A percentile compares a stretch with the other conserved stretches of the same genome.
phyloP scores from a whole-genome alignment of 2,888 invertebrate genomes.

The Tetranychus truncatus region DNA sequence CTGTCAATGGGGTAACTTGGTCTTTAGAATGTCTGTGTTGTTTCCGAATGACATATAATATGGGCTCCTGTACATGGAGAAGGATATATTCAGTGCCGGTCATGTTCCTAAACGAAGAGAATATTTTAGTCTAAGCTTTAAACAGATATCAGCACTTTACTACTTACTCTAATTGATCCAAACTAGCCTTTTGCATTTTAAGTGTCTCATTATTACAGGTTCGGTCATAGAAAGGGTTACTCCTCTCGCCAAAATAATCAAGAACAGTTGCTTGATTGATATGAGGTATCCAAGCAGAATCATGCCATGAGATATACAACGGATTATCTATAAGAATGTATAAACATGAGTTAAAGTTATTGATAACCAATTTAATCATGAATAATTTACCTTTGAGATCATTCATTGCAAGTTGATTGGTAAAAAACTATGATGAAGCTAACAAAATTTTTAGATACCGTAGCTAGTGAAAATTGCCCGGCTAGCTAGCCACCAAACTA shows the following conservation, averaged over 20 bases:
- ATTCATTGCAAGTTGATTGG: too few species aligned
- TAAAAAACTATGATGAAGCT: too few species aligned
- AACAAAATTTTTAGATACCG: too few species aligned
- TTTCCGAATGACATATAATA: slow-evolving; percentile 87
- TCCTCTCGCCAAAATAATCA: slow-evolving; percentile 90
- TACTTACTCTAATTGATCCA: slow-evolving; percentile 47
- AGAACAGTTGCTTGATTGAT: slow-evolving; percentile 77
- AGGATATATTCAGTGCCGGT: slow-evolving; percentile 83
- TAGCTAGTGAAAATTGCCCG: too few species aligned
- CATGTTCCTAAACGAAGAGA: slow-evolving; percentile 54
- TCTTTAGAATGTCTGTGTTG: slow-evolving; percentile 70
- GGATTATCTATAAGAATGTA: slow-evolving; percentile 32
- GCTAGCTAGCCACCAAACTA: too few species aligned
- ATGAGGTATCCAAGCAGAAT: slow-evolving; percentile 82
- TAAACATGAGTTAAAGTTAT: slow-evolving; percentile 51
- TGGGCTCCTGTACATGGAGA: slow-evolving; percentile 87
- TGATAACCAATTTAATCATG: too few species aligned
- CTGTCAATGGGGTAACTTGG: slow-evolving; percentile 69
- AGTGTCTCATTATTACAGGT: slow-evolving; percentile 95
- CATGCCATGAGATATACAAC: slow-evolving; percentile 76
- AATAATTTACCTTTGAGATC: too few species aligned
- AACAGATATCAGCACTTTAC: not conserved
- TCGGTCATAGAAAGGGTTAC: slow-evolving; percentile 90
- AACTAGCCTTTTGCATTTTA: slow-evolving; percentile 83
- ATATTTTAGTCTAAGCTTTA: not conserved